phyloP scores from a whole-genome alignment of 2,113 vertebrate species.

The Pseudopodoces humilis region DNA sequence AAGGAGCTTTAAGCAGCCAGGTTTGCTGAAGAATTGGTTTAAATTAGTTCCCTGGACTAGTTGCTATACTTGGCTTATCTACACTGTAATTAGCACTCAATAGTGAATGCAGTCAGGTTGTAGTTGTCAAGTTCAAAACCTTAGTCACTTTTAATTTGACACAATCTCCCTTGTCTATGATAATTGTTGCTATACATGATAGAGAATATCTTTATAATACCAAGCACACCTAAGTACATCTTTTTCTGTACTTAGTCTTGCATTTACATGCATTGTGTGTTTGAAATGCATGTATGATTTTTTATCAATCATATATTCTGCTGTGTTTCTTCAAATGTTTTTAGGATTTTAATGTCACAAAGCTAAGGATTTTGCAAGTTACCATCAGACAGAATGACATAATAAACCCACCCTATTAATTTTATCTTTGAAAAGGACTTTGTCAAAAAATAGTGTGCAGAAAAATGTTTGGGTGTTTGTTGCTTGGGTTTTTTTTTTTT shows the following conservation, averaged over 20 bases:
- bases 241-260: background rate
- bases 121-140: background rate
- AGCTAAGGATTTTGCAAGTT: background rate
- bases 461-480: background rate
- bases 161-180: background rate
- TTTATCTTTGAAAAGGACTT: background rate
- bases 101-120: background rate
- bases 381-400: background rate
- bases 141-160: background rate
- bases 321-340: background rate
- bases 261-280: background rate
- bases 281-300: background rate
- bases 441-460: background rate
- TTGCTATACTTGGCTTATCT: background rate
- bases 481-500: background rate
- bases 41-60: background rate
- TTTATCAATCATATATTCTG: background rate
- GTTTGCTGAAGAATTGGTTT: background rate
- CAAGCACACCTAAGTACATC: background rate
- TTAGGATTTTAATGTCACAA: background rate
- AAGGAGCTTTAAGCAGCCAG: background rate
- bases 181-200: background rate
- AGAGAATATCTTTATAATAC: background rate
- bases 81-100: background rate
- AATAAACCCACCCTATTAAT: background rate